phyloP scores from a whole-genome alignment of 2,888 invertebrate species.

The Megastigmus dorsalis region DNA sequence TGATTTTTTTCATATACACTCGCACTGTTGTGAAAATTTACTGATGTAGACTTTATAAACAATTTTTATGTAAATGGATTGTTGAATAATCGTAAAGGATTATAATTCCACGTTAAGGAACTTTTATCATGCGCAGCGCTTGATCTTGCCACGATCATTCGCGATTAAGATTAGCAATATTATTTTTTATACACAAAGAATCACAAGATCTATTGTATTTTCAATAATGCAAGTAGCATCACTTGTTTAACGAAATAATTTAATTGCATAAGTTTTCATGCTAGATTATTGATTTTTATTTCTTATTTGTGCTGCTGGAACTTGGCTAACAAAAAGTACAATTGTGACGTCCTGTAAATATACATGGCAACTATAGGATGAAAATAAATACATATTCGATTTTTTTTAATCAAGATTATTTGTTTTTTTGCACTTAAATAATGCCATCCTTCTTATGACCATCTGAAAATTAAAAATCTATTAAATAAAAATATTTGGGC shows the following conservation, averaged over 20 bases:
- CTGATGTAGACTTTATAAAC: constrained; percentile 51
- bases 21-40: constrained; percentile 47
- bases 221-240: constrained; percentile 37
- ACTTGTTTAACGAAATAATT: constrained; percentile 34
- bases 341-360: constrained; percentile 50
- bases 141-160: constrained; percentile 45
- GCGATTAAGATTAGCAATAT: constrained; percentile 51
- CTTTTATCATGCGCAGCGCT: constrained; percentile 34
- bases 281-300: constrained; percentile 39
- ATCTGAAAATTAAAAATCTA: not conserved
- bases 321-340: constrained; percentile 43
- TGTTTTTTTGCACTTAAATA: constrained; percentile 32
- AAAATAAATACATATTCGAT: constrained; percentile 47
- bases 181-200: constrained; percentile 50
- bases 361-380: constrained; percentile 38
- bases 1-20: constrained; percentile 49
- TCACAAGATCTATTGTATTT: constrained; percentile 42
- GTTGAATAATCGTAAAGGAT: constrained; percentile 52
- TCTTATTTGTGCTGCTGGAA: constrained; percentile 36
- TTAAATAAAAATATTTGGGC: no score
- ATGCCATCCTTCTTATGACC: not conserved
- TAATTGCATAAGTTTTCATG: constrained; percentile 40
- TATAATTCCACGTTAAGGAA: constrained; percentile 41
- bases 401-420: constrained; percentile 26
- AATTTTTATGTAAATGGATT: constrained; percentile 53